Conservation (phyloP, 2,113 vertebrate genomes). For the Lophotis ruficrista region DNA sequence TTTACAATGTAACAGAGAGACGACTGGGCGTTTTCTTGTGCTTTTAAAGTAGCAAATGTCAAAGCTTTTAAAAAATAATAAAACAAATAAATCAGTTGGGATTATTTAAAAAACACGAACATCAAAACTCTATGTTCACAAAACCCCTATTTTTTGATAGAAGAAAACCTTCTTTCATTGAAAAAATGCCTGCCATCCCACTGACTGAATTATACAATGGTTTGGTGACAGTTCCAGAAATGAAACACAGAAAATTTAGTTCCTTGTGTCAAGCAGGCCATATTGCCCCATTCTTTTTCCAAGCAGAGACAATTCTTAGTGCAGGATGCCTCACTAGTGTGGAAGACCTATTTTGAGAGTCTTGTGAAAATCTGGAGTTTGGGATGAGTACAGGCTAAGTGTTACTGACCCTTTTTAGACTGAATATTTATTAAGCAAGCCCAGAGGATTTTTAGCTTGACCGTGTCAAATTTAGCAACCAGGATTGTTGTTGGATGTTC, state of each 20-base stretch:
- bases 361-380: neutral
- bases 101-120: neutral
- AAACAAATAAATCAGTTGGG: neutral
- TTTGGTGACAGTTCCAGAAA: constrained; percentile 23
- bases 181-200: neutral
- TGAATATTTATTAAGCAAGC: constrained; percentile 9
- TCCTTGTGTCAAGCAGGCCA: neutral
- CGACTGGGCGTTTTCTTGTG: neutral
- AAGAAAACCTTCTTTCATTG: constrained; percentile 13
- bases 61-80: neutral
- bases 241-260: constrained; percentile 15
- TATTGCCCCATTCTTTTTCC: neutral
- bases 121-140: neutral
- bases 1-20: neutral
- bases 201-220: neutral
- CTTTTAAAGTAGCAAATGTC: neutral
- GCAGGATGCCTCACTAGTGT: neutral
- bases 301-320: neutral
- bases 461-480: constrained; percentile 1
- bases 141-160: constrained; percentile 12
- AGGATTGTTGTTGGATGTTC: neutral
- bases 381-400: neutral
- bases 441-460: constrained; percentile 1
- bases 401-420: neutral
- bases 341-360: neutral